phyloP scores from a whole-genome alignment of 53 echinoderm and acorn worm species.

The Echinarachnius parma region DNA sequence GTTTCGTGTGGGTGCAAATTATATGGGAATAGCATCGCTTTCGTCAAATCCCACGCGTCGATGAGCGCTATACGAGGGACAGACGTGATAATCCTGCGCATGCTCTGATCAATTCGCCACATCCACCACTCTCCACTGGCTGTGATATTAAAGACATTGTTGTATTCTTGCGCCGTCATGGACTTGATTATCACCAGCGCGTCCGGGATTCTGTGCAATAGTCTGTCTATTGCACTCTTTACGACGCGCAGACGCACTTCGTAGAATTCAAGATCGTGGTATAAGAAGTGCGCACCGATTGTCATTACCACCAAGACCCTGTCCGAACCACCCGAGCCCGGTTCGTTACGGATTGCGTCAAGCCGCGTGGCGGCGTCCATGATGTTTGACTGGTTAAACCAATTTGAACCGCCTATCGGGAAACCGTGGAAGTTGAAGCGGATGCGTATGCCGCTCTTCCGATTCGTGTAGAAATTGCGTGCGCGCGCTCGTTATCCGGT shows the following conservation, averaged over 20 bases:
- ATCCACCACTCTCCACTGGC: slow-evolving; percentile 40
- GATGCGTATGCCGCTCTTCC: slow-evolving; percentile 19
- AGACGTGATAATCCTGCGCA: slow-evolving; percentile 9
- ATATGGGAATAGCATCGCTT: slow-evolving; percentile 15
- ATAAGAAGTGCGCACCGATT: slow-evolving; percentile 31
- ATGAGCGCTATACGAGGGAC: slow-evolving; percentile 19
- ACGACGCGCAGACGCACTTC: slow-evolving; percentile 13
- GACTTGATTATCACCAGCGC: slow-evolving; percentile 19
- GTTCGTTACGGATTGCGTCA: not conserved
- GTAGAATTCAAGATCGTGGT: slow-evolving; percentile 27
- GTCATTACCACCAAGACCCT: slow-evolving; percentile 7
- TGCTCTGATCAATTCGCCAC: slow-evolving; percentile 19
- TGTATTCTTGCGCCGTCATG: slow-evolving; percentile 12
- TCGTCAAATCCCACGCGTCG: slow-evolving; percentile 34
- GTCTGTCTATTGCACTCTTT: slow-evolving; percentile 12
- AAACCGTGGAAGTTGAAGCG: slow-evolving; percentile 40
- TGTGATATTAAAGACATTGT: not conserved
- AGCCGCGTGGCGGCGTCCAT: slow-evolving; percentile 23
- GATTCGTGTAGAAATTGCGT: slow-evolving; percentile 28
- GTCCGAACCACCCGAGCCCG: not conserved
- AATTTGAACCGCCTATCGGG: slow-evolving; percentile 32
- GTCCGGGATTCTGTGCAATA: slow-evolving; percentile 17
- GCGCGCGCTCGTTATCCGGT: slow-evolving; percentile 18
- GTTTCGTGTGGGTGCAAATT: slow-evolving; percentile 18
- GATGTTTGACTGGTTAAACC: slow-evolving; percentile 28